Conservation (phyloP, 2,888 invertebrate genomes). For the Cosmia trapezina region DNA sequence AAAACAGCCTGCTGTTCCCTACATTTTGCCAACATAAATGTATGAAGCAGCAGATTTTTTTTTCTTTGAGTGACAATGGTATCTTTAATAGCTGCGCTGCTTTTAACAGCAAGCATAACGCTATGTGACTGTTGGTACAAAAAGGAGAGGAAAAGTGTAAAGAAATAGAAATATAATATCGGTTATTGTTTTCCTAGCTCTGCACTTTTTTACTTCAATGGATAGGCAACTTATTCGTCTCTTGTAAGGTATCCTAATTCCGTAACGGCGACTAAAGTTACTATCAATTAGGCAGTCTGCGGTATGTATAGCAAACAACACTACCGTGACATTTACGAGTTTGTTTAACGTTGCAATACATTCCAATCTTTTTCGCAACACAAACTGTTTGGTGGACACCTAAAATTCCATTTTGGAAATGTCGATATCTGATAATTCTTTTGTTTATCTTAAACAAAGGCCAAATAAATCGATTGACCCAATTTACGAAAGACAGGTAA, state of each 20-base stretch:
- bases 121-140: not conserved
- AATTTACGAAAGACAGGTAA: conserved; percentile 20
- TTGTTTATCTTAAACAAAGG: conserved; percentile 19
- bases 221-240: not conserved
- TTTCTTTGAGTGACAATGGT: too few species aligned
- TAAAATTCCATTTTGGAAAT: conserved; percentile 20
- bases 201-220: conserved; percentile 6
- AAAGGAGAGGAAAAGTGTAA: not conserved
- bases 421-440: conserved; percentile 7
- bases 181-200: not conserved
- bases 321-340: conserved; percentile 25
- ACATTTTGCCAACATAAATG: not conserved
- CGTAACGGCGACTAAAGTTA: too few species aligned
- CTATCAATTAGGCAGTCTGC: too few species aligned
- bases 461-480: conserved; percentile 19
- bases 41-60: not conserved
- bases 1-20: not conserved
- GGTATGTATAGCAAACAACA: conserved; percentile 7
- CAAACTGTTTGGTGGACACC: conserved; percentile 1
- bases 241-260: conserved; percentile 18
- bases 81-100: not conserved
- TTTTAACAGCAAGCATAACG: not conserved
- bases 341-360: conserved; percentile 17
- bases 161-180: not conserved
- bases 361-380: conserved; percentile 17